phyloP scores from a whole-genome alignment of 2,888 invertebrate genomes.

The Platycnemis pennipes region DNA sequence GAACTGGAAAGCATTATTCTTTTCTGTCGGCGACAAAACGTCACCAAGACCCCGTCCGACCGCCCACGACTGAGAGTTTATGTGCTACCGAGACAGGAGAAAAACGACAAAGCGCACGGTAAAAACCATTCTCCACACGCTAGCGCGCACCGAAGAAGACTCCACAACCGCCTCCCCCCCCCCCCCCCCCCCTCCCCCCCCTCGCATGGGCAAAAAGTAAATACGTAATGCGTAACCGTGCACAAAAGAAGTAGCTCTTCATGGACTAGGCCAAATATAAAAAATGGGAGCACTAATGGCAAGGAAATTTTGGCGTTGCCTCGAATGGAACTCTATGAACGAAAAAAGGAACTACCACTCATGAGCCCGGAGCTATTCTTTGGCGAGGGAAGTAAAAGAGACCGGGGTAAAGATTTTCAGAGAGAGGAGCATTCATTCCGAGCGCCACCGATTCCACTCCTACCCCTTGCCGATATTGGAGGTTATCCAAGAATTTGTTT shows the following conservation, averaged over 20 bases:
- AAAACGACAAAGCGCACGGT: neutral
- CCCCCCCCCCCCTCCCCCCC: neutral
- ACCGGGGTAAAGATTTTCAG: too few species aligned
- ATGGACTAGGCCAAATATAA: neutral
- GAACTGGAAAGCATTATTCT: constrained; percentile 3
- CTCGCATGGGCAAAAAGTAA: neutral
- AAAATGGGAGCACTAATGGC: neutral
- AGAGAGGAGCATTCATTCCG: neutral
- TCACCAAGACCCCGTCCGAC: neutral
- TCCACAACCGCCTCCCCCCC: neutral
- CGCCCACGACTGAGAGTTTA: neutral
- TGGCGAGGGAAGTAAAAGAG: neutral
- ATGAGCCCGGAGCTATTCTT: neutral
- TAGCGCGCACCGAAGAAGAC: neutral
- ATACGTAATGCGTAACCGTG: neutral
- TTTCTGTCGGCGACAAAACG: neutral
- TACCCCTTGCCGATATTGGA: neutral
- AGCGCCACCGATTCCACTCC: neutral
- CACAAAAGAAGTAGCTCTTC: neutral
- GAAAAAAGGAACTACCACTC: neutral
- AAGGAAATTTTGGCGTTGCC: neutral
- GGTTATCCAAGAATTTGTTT: neutral
- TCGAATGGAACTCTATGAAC: neutral
- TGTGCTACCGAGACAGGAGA: neutral
- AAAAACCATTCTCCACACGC: neutral